phyloP scores from a whole-genome alignment of 2,113 vertebrate genomes.

The Gymnarchus niloticus region DNA sequence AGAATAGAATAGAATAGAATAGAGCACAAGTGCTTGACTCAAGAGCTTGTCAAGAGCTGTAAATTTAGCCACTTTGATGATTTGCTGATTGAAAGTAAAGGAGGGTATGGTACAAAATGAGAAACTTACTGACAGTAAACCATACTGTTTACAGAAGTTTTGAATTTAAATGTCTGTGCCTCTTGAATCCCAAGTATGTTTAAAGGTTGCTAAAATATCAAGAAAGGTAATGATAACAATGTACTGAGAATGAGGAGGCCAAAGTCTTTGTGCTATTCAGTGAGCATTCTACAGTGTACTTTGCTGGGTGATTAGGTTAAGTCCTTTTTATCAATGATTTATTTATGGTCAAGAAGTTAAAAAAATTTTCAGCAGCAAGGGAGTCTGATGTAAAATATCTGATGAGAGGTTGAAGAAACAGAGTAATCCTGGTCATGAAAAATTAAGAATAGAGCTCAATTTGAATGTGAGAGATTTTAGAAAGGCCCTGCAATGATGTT shows the following conservation, averaged over 20 bases:
- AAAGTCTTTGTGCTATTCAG: neutral
- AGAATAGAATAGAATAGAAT: too few relatives aligned
- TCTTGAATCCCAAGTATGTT: neutral
- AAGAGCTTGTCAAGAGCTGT: neutral
- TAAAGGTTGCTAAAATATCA: neutral
- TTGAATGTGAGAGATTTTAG: neutral
- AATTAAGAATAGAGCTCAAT: neutral
- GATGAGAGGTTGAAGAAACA: neutral
- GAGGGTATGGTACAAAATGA: neutral
- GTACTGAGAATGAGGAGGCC: neutral
- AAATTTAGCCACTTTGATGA: neutral
- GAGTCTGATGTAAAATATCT: slow-evolving; percentile 5
- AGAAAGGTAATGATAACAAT: neutral
- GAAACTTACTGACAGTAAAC: neutral
- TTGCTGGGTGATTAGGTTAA: neutral
- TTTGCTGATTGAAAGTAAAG: neutral
- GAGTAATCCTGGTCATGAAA: neutral
- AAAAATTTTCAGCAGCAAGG: neutral
- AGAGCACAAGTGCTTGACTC: neutral
- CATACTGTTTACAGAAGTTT: neutral
- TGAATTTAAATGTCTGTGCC: neutral
- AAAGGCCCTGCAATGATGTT: neutral
- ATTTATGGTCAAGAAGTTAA: neutral
- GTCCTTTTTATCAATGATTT: neutral
- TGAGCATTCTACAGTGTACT: neutral